Evolutionary conservation across 2,888 invertebrate genomes (phyloP).

Genomic region (Meiosimyza platycephala): DNA sequence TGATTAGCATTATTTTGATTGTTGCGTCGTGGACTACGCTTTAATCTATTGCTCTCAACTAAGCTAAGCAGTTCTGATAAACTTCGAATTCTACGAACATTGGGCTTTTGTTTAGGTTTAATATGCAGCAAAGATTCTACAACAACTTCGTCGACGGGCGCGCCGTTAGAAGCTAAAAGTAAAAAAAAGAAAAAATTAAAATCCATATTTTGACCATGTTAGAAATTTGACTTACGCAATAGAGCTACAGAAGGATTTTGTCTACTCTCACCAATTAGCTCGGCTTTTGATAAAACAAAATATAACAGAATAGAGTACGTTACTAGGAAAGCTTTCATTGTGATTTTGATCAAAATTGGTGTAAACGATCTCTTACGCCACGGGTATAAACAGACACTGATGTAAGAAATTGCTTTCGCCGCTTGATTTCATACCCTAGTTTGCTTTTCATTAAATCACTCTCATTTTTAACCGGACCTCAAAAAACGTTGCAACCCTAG

Average conservation of each 20-base stretch:
- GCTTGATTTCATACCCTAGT: no score
- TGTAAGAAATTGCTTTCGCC: no score
- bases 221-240: conserved; percentile 16
- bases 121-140: conserved; percentile 69
- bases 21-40: conserved; percentile 47
- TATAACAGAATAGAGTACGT: conserved; percentile 7
- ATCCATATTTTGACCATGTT: not conserved
- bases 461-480: no score
- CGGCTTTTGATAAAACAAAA: not conserved
- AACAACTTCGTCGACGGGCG: conserved; percentile 68
- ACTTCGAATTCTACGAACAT: conserved; percentile 41
- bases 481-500: no score
- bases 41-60: conserved; percentile 55
- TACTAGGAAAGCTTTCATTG: conserved; percentile 1
- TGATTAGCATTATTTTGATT: conserved; percentile 39
- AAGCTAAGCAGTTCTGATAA: conserved; percentile 39
- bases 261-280: conserved; percentile 6
- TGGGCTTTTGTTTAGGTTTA: conserved; percentile 61
- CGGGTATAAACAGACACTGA: no score
- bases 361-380: no score
- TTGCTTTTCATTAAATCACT: no score
- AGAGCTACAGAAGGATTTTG: not conserved
- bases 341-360: no score
- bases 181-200: not conserved
- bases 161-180: conserved; percentile 53